Percentiles rank a stretch among this genome's conserved stretches.
These are phyloP conservation scores for Nymphalis c-album DNA, from an alignment of 2,888 invertebrate genomes.

Conservation along the genomic window DNA sequence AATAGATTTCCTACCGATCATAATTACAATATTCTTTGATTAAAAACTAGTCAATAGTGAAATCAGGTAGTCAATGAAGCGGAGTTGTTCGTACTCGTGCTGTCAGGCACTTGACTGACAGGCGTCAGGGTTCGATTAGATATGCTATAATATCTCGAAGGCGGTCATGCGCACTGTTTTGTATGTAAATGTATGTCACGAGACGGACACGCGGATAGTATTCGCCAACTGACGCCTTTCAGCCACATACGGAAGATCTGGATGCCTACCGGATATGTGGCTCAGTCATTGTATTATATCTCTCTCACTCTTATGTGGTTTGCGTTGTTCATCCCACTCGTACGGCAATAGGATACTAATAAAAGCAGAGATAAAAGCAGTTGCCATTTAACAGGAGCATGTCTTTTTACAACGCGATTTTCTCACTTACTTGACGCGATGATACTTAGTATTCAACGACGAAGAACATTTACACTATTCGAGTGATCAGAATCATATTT, in stretches of 20 bases:
- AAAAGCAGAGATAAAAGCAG: conserved; percentile 1
- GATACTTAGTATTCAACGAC: neutral
- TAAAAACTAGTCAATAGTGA: conserved; percentile 46
- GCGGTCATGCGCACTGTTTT: conserved; percentile 68
- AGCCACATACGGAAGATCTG: conserved; percentile 14
- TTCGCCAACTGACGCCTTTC: conserved; percentile 28
- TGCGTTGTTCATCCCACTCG: neutral
- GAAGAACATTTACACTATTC: neutral
- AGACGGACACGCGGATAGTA: conserved; percentile 47
- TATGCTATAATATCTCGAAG: conserved; percentile 68
- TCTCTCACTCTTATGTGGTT: neutral
- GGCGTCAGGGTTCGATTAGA: conserved; percentile 66
- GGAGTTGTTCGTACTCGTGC: conserved; percentile 54
- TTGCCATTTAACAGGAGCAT: conserved; percentile 5
- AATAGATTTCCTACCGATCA: conserved; percentile 1
- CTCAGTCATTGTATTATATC: neutral
- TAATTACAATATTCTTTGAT: conserved; percentile 23
- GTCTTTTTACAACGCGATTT: conserved; percentile 9
- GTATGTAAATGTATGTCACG: conserved; percentile 73
- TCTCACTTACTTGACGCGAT: neutral
- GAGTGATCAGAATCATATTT: conserved; percentile 4
- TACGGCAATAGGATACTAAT: neutral
- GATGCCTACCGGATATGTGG: conserved; percentile 9
- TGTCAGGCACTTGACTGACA: conserved; percentile 66
- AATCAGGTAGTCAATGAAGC: conserved; percentile 58